phyloP scores from a whole-genome alignment of 2,797 vertebrate genomes.

The Rhynchonycteris naso region DNA sequence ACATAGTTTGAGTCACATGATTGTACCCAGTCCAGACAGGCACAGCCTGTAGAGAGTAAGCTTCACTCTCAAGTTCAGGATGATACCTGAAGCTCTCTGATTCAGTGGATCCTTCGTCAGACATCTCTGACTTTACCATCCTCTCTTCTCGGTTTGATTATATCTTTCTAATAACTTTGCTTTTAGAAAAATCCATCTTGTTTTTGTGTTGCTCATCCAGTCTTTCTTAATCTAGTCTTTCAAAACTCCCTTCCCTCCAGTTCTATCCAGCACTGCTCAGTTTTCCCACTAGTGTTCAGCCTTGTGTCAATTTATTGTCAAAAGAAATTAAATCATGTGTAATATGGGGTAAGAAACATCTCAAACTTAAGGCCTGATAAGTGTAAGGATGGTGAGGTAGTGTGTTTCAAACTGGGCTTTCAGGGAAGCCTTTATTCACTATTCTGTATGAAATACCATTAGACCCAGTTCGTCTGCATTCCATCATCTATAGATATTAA shows the following conservation, averaged over 20 bases:
- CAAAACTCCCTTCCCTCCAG: not conserved
- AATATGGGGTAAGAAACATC: not conserved
- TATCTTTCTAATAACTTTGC: not conserved
- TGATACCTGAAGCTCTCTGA: not conserved
- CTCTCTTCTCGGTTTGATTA: not conserved
- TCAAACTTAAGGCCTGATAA: not conserved
- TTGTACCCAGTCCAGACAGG: not conserved
- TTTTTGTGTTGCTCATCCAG: not conserved
- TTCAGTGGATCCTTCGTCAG: not conserved
- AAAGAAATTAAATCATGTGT: not conserved
- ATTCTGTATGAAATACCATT: not conserved
- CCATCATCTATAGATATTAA: not conserved
- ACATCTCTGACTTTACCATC: not conserved
- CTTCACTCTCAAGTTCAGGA: not conserved
- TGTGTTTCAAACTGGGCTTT: not conserved
- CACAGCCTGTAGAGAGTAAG: not conserved
- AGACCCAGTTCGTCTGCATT: not conserved
- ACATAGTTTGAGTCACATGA: not conserved
- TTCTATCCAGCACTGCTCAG: not conserved
- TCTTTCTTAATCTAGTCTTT: not conserved
- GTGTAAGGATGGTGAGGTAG: not conserved
- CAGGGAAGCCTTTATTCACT: not conserved
- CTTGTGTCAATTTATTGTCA: not conserved
- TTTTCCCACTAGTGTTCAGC: not conserved
- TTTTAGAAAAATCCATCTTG: not conserved